Conservation (phyloP, 2,797 vertebrate genomes). For the Notolepis coatsorum region DNA sequence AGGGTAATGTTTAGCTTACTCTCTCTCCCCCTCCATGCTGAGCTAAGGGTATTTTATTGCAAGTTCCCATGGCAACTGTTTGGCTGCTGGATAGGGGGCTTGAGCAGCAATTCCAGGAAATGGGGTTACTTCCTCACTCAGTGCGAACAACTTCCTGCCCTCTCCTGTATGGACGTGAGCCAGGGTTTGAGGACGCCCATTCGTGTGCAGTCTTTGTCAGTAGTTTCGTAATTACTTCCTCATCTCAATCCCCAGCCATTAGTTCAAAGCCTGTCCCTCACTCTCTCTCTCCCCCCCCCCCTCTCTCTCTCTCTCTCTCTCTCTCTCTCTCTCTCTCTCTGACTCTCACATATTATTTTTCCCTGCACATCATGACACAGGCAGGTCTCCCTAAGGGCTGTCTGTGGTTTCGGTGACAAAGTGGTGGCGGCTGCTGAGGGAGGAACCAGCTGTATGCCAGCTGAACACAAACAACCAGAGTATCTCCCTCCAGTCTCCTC, state of each 20-base stretch:
- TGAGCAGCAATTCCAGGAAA: conserved; percentile 84
- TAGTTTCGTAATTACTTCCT: conserved; percentile 80
- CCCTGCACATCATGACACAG: conserved; percentile 44
- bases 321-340: neutral
- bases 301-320: no score
- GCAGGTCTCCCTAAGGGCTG: conserved; percentile 33
- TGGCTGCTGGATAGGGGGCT: conserved; percentile 68
- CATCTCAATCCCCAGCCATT: conserved; percentile 73
- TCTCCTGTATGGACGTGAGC: conserved; percentile 70
- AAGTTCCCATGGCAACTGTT: conserved; percentile 69
- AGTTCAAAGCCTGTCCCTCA: conserved; percentile 39
- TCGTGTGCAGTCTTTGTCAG: conserved; percentile 70
- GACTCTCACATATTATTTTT: no score
- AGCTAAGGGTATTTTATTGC: conserved; percentile 76
- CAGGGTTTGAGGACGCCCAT: conserved; percentile 64
- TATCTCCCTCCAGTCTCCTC: neutral
- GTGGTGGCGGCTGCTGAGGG: conserved; percentile 43
- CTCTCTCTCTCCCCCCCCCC: conserved; percentile 7
- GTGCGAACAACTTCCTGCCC: conserved; percentile 87
- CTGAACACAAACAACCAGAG: conserved; percentile 37
- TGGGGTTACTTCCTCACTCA: conserved; percentile 84
- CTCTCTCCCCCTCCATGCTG: conserved; percentile 67
- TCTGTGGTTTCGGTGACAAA: conserved; percentile 56
- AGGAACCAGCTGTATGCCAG: conserved; percentile 40
- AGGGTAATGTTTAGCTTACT: conserved; percentile 60